Evolutionary conservation across 2,888 invertebrate genomes (phyloP).

Genomic region (Lysandra coridon): DNA sequence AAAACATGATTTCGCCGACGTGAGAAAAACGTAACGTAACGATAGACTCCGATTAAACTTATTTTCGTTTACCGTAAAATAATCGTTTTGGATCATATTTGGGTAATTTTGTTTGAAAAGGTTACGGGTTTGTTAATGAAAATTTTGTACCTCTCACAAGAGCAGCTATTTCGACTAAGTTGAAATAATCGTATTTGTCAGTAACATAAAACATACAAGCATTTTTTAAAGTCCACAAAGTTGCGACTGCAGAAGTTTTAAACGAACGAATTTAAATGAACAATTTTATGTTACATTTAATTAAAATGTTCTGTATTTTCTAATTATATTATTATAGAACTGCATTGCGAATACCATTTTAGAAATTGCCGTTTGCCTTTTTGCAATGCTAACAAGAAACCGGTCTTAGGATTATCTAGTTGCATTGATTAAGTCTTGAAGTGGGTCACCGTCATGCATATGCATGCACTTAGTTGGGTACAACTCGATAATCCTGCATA

Average conservation of each 20-base stretch:
- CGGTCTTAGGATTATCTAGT: conserved; percentile 26
- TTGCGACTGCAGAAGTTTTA: too few relatives aligned
- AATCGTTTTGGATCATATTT: neutral
- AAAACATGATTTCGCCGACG: conserved; percentile 16
- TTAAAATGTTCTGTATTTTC: neutral
- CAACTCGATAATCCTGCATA: conserved; percentile 20
- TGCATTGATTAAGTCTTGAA: conserved; percentile 30
- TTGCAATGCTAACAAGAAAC: conserved; percentile 15
- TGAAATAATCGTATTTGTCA: too few relatives aligned
- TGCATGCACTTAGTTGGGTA: conserved; percentile 33
- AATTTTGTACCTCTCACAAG: neutral
- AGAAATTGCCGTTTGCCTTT: conserved; percentile 2
- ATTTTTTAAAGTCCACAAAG: too few relatives aligned
- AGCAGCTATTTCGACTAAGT: too few relatives aligned
- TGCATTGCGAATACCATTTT: neutral
- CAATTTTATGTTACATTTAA: neutral
- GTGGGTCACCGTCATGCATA: conserved; percentile 34
- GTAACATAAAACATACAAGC: too few relatives aligned
- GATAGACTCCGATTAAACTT: neutral
- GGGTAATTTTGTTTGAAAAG: neutral
- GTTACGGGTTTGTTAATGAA: neutral
- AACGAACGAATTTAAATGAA: too few relatives aligned
- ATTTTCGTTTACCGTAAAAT: neutral
- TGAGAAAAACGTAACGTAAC: neutral
- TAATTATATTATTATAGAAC: neutral